Percentiles rank a stretch among this genome's conserved stretches.
Evolutionary conservation across 2,888 invertebrate genomes (phyloP).

Genomic region (Halictus ligatus): DNA sequence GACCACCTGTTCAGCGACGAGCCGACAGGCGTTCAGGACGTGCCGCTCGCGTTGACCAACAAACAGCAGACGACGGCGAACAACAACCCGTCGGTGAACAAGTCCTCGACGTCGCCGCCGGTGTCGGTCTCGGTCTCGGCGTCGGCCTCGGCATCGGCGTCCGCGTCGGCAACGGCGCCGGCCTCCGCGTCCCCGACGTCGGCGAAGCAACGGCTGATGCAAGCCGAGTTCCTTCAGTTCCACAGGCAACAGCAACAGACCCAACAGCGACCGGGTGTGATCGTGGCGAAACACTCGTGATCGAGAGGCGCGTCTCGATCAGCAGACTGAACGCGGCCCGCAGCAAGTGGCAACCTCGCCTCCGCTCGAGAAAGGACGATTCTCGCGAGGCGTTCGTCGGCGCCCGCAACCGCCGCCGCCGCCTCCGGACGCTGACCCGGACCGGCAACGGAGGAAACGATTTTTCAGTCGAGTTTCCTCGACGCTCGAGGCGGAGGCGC

Average conservation of each 20-base stretch:
- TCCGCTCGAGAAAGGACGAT: constrained; percentile 48
- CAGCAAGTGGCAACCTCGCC: constrained; percentile 38
- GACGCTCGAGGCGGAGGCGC: constrained; percentile 38
- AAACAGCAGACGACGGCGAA: constrained; percentile 75
- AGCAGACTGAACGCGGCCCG: constrained; percentile 69
- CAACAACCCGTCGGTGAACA: constrained; percentile 39
- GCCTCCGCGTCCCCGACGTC: constrained; percentile 81
- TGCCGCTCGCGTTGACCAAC: constrained; percentile 81
- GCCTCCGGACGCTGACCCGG: background rate
- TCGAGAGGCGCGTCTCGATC: constrained; percentile 76
- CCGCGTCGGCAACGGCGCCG: background rate
- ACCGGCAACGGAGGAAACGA: background rate
- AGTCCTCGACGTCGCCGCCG: constrained; percentile 83
- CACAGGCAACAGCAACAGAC: constrained; percentile 85
- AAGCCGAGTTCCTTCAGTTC: constrained; percentile 88
- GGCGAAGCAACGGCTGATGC: constrained; percentile 84
- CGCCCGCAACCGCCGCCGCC: background rate
- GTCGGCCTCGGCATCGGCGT: background rate
- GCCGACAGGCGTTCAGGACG: constrained; percentile 82
- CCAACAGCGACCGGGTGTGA: constrained; percentile 93
- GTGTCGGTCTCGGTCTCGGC: background rate
- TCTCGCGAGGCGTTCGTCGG: background rate
- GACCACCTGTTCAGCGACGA: constrained; percentile 96
- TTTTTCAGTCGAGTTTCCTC: constrained; percentile 1
- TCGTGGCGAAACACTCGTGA: constrained; percentile 93